Base-by-base conservation (phyloP, 2,888 invertebrate species). In the Chloroclystis v-ata region DNA sequence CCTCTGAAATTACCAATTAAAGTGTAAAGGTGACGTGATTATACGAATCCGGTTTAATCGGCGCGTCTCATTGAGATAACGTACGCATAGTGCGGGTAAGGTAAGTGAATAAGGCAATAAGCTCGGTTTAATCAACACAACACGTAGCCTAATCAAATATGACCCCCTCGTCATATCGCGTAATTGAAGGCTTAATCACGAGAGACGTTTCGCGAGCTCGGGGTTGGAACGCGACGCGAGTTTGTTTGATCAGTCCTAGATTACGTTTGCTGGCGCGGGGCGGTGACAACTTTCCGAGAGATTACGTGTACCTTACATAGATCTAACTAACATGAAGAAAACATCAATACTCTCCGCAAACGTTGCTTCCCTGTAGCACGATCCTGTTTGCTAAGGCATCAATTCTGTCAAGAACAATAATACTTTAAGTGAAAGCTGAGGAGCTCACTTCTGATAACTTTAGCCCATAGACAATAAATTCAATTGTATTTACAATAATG, bases 61-160 rank as follows among this genome's bases (percentile, higher is more conserved):
- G 61, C 65, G 58, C 57, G 47, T 48, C 57, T 61, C 58, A 59
- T 67, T 65, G 63, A 61, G 62, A 57, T 57, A 63, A 68, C 67
- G 69, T 67, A 63, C 60, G 65, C 66, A 65, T 63, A 61, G 51
- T 53, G 69, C 65, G 70, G 72, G 71, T 65, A 74, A 67, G 66
- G 64, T 70, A 76, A 82, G 75, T 76, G 78, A 81, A 79, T 83
- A 82, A 78, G 76, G 81, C 82, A 85, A 85, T 84, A 83, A 82
- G 80, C 79, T 84, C 72, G 72, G 78, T 84, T 85, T 85, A 85
- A 86, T 85, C 81, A 83, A 84, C 82, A 82, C 78, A 82, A 83
- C 82, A 78, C 77, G 78, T 80, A 78, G 75, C 77, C 79, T 87
- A 84, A 85, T 85, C 85, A 85, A 86, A 87, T 84, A 86, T 85